Evolutionary conservation across 2,113 vertebrate genomes (phyloP).

Genomic region (Erpornis zantholeuca): DNA sequence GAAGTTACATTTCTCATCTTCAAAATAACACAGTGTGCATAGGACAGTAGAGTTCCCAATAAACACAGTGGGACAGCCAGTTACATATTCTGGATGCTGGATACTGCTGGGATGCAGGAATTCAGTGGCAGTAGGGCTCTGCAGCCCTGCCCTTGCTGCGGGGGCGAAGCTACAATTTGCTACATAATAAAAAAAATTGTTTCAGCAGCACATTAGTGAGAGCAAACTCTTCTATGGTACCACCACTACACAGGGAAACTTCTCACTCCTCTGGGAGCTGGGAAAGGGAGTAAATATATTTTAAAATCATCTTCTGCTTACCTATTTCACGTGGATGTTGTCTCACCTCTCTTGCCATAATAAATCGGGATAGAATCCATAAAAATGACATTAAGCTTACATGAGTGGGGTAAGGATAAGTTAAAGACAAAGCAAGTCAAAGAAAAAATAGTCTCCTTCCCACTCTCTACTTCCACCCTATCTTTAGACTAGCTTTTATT

Average conservation of each 20-base stretch:
- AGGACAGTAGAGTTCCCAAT: background rate
- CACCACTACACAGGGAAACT: background rate
- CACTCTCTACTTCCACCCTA: background rate
- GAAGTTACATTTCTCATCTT: accelerated
- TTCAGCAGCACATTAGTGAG: accelerated
- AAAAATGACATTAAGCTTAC: background rate
- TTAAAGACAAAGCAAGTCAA: background rate
- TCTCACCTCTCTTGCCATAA: background rate
- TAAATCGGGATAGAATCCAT: background rate
- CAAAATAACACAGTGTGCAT: background rate
- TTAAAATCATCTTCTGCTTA: background rate
- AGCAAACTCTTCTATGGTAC: background rate
- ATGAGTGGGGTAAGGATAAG: background rate
- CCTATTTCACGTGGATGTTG: background rate
- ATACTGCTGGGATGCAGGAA: background rate
- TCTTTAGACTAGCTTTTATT: conserved; percentile 2
- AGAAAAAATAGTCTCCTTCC: background rate
- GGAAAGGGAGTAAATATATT: background rate
- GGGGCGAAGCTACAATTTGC: accelerated
- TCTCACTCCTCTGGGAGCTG: background rate
- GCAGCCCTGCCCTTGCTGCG: accelerated
- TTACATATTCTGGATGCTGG: background rate
- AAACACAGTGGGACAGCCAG: background rate
- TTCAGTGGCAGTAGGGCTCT: accelerated
- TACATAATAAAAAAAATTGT: background rate